Conservation (phyloP, 1,140 invertebrate genomes). For the Aphaenogaster floridana region DNA sequence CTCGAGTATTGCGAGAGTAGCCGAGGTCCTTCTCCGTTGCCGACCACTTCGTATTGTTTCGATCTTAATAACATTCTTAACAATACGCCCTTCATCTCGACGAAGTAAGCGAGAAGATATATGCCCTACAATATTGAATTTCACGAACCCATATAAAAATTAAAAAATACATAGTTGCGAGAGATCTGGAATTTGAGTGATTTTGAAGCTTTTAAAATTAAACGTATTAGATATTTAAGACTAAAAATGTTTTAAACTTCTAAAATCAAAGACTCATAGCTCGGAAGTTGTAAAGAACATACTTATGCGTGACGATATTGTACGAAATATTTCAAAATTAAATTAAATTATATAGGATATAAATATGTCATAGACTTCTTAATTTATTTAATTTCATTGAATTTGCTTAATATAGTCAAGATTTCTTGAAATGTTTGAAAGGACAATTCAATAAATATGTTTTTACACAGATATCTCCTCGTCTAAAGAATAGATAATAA, state of each 20-base stretch:
- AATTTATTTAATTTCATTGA: background rate
- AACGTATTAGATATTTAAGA: background rate
- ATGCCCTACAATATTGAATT: background rate
- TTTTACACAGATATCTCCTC: background rate
- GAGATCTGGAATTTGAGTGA: background rate
- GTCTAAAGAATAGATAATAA: background rate
- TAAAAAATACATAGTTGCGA: background rate
- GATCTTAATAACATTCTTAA: conserved; percentile 67
- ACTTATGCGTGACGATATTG: background rate
- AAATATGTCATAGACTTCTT: background rate
- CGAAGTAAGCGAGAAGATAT: conserved; percentile 29
- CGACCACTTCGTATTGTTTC: conserved; percentile 60
- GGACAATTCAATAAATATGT: background rate
- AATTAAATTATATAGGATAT: background rate
- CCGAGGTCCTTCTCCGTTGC: conserved; percentile 59
- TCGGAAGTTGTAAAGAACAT: background rate
- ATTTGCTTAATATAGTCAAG: background rate
- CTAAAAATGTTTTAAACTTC: background rate
- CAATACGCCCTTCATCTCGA: conserved; percentile 29
- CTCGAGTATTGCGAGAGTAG: conserved; percentile 64
- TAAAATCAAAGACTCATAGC: background rate
- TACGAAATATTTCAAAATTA: background rate
- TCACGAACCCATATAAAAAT: background rate
- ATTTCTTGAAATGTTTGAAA: background rate
- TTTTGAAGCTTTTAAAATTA: background rate